phyloP scores from a whole-genome alignment of 2,888 invertebrate species.

The Oligia fasciuncula region DNA sequence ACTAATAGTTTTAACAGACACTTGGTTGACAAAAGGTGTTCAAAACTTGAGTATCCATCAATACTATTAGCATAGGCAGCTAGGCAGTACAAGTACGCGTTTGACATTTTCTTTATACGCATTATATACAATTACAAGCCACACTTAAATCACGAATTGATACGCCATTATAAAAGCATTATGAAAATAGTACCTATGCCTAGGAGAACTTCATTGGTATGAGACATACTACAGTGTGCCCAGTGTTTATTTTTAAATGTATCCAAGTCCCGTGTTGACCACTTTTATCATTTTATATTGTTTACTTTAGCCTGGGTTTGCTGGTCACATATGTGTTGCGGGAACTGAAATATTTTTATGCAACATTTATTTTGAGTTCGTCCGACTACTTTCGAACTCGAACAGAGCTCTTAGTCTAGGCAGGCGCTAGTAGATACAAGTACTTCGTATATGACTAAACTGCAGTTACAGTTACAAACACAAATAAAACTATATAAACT shows the following conservation, averaged over 20 bases:
- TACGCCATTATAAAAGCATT: conserved; percentile 48
- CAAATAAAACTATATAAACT: conserved; percentile 32
- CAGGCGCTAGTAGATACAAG: background rate
- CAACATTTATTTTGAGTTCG: background rate
- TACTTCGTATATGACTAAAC: conserved; percentile 3
- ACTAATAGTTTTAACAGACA: conserved; percentile 11
- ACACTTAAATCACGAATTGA: conserved; percentile 34
- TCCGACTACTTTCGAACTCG: background rate
- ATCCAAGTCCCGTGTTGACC: background rate
- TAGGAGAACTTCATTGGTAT: background rate
- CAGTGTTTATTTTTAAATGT: background rate
- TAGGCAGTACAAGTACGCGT: conserved; percentile 28
- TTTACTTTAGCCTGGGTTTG: background rate
- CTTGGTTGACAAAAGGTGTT: background rate
- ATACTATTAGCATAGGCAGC: conserved; percentile 1
- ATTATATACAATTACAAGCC: conserved; percentile 35
- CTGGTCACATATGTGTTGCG: background rate
- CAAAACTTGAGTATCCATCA: conserved; percentile 7
- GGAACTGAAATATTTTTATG: background rate
- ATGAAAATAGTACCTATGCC: conserved; percentile 12
- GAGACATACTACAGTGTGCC: background rate
- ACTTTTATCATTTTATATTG: background rate
- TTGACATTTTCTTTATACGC: conserved; percentile 25
- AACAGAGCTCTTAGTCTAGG: background rate
- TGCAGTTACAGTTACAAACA: background rate